These are phyloP conservation scores for Oscheius onirici DNA, from an alignment of 2,888 invertebrate species.

Conservation along the genomic window DNA sequence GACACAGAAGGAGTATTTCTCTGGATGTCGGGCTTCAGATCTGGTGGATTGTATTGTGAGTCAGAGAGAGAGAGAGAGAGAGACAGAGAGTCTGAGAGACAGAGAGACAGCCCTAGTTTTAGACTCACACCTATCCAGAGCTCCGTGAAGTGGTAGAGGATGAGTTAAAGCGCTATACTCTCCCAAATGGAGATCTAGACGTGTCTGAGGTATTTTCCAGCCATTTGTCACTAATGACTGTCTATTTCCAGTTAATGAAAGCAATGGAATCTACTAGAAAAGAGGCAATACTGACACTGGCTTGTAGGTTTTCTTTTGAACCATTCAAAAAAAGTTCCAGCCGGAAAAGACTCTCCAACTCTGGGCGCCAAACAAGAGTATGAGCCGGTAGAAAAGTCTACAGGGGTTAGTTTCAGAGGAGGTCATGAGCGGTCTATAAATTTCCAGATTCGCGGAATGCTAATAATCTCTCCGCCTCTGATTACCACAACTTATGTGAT, in stretches of 20 bases:
- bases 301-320: neutral
- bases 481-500: constrained; percentile 10
- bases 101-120: neutral
- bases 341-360: neutral
- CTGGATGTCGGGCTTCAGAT: neutral
- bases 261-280: neutral
- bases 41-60: constrained; percentile 15
- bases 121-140: constrained; percentile 11
- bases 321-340: neutral
- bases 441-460: constrained; percentile 13
- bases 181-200: constrained; percentile 10
- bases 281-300: neutral
- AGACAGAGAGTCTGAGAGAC: too few species aligned
- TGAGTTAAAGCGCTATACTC: neutral
- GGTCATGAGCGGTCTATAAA: neutral
- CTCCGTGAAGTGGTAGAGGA: neutral
- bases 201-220: neutral
- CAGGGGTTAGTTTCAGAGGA: neutral
- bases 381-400: constrained; percentile 13
- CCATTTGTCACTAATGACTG: neutral
- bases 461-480: constrained; percentile 13
- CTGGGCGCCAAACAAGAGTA: constrained; percentile 8
- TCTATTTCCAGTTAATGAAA: neutral
- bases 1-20: constrained; percentile 2
- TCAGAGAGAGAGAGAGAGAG: neutral